Evolutionary conservation across 1,140 invertebrate genomes (phyloP).

Genomic region (Zaprionus africanus): DNA sequence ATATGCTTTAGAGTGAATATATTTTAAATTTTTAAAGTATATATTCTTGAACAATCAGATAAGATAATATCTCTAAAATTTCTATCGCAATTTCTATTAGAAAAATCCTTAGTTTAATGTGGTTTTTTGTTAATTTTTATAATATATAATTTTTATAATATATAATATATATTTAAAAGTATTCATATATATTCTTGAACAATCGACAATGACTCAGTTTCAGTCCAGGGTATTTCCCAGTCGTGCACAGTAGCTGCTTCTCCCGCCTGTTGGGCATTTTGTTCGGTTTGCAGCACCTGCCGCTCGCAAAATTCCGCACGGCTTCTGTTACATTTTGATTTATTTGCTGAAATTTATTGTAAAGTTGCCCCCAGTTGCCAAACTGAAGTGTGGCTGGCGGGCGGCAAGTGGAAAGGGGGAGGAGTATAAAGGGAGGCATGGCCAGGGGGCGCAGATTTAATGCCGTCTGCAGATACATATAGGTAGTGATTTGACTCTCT

Average conservation of each 20-base stretch:
- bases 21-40: too few species aligned
- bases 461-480: slow-evolving; percentile 34
- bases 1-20: not conserved
- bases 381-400: slow-evolving; percentile 33
- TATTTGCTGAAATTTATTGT: slow-evolving; percentile 82
- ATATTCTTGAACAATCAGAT: not conserved
- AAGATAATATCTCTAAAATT: not conserved
- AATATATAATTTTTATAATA: too few species aligned
- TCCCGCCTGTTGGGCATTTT: not conserved
- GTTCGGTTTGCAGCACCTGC: slow-evolving; percentile 57
- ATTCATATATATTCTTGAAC: not conserved
- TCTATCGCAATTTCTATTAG: not conserved
- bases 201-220: not conserved
- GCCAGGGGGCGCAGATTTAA: slow-evolving; percentile 1
- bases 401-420: not conserved
- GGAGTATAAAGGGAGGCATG: not conserved
- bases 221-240: not conserved
- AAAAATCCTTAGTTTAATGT: not conserved
- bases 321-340: slow-evolving; percentile 81
- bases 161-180: too few species aligned
- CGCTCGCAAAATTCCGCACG: slow-evolving; percentile 74
- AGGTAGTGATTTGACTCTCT: slow-evolving; percentile 25
- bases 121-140: too few species aligned
- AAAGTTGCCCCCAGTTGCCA: slow-evolving; percentile 58
- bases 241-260: not conserved